phyloP scores from a whole-genome alignment of 2,113 vertebrate genomes.

The Sorex fumeus region DNA sequence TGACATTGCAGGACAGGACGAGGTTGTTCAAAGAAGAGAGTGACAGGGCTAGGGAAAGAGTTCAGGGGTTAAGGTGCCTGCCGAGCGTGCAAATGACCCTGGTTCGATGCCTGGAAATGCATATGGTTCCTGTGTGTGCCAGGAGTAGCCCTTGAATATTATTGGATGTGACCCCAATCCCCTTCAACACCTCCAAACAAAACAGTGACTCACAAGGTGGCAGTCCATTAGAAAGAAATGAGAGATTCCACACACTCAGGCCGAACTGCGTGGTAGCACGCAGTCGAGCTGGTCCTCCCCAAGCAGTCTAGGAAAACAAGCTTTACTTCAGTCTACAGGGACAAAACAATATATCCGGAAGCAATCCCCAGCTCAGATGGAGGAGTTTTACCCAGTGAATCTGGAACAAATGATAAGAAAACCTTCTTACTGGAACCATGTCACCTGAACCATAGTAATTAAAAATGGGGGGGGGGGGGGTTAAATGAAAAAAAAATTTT shows the following conservation, averaged over 20 bases:
- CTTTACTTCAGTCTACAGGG: fast-evolving
- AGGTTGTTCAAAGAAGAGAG: neutral
- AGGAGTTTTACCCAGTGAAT: neutral
- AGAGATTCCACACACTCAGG: neutral
- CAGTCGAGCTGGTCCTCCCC: neutral
- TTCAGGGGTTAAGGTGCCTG: too few relatives aligned
- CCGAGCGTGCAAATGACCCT: too few relatives aligned
- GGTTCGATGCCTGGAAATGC: too few relatives aligned
- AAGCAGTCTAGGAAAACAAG: neutral
- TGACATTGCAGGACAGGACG: neutral
- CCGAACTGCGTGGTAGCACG: neutral
- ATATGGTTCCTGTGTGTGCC: too few relatives aligned
- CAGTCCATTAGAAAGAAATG: neutral
- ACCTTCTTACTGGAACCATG: too few relatives aligned
- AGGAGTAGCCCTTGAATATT: too few relatives aligned
- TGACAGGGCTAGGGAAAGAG: neutral
- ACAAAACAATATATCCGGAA: neutral
- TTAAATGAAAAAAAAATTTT: too few relatives aligned
- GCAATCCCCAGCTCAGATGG: neutral
- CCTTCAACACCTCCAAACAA: neutral
- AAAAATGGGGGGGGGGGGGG: too few relatives aligned
- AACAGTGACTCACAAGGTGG: neutral
- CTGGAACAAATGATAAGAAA: neutral
- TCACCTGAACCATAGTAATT: too few relatives aligned
- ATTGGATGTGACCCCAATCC: too few relatives aligned